phyloP scores from a whole-genome alignment of 2,113 vertebrate species.

The Fulica atra region DNA sequence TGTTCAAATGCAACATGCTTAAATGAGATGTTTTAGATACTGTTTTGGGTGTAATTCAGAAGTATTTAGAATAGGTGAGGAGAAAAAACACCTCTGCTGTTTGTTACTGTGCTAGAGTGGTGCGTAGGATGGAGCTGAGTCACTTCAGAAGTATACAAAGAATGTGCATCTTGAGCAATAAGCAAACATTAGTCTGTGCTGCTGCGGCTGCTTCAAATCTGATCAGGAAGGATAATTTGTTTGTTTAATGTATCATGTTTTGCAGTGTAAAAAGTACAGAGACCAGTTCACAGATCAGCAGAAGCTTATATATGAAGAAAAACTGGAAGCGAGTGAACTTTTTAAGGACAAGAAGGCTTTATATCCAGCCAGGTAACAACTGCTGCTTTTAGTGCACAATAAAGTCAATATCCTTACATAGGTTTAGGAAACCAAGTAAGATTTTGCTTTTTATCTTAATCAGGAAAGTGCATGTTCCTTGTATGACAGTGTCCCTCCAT shows the following conservation, averaged over 20 bases:
- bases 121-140: background rate
- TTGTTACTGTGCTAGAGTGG: background rate
- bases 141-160: slow-evolving; percentile 29
- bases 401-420: background rate
- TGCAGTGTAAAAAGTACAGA: slow-evolving; percentile 95
- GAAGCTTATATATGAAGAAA: slow-evolving; percentile 94
- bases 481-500: background rate
- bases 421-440: background rate
- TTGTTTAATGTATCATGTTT: slow-evolving; percentile 27
- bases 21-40: background rate
- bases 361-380: slow-evolving; percentile 90
- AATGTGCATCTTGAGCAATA: slow-evolving; percentile 55
- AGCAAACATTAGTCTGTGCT: background rate
- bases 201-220: background rate
- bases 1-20: background rate
- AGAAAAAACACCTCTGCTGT: background rate
- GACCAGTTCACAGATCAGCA: slow-evolving; percentile 93
- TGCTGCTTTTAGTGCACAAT: background rate
- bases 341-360: slow-evolving; percentile 98
- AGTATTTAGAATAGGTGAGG: background rate
- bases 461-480: background rate
- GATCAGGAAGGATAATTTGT: background rate
- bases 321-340: slow-evolving; percentile 95
- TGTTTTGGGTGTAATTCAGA: background rate
- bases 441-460: background rate